Evolutionary conservation across 64 coral and sea anemone species (phyloP).

Genomic region (Stichodactyla mertensii): DNA sequence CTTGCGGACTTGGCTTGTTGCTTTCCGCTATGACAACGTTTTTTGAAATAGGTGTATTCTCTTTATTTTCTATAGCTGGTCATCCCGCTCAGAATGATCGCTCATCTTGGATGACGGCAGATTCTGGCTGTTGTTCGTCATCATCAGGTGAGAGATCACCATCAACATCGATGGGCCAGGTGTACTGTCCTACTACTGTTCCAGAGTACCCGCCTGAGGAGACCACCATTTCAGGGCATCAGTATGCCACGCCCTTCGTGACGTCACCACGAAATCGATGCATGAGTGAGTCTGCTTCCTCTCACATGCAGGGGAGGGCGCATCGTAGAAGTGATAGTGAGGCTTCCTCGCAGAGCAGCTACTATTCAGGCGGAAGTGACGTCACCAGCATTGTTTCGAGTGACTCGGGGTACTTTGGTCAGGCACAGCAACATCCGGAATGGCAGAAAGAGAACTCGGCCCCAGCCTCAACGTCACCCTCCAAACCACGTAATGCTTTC

Average conservation of each 20-base stretch:
- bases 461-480: slow-evolving; percentile 38
- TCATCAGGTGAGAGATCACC: slow-evolving; percentile 69
- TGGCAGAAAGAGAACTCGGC: slow-evolving; percentile 59
- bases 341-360: slow-evolving; percentile 74
- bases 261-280: slow-evolving; percentile 50
- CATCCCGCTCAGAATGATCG: slow-evolving; percentile 31
- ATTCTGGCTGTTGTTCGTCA: slow-evolving; percentile 68
- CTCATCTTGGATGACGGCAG: slow-evolving; percentile 73
- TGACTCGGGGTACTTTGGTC: slow-evolving; percentile 86
- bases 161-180: slow-evolving; percentile 53
- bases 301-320: slow-evolving; percentile 10
- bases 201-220: slow-evolving; percentile 48
- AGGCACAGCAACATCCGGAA: slow-evolving; percentile 64
- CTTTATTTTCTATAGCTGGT: neutral
- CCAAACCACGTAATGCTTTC: slow-evolving; percentile 51
- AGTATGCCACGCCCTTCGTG: slow-evolving; percentile 78
- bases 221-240: neutral
- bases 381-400: slow-evolving; percentile 50
- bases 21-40: too few species aligned
- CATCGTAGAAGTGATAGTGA: slow-evolving; percentile 74
- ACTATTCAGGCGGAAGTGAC: slow-evolving; percentile 54
- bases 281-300: slow-evolving; percentile 60
- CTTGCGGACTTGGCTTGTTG: too few species aligned
- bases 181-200: slow-evolving; percentile 50
- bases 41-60: neutral